Conservation (phyloP, 1,140 invertebrate species). For the Bombyx mandarina region DNA sequence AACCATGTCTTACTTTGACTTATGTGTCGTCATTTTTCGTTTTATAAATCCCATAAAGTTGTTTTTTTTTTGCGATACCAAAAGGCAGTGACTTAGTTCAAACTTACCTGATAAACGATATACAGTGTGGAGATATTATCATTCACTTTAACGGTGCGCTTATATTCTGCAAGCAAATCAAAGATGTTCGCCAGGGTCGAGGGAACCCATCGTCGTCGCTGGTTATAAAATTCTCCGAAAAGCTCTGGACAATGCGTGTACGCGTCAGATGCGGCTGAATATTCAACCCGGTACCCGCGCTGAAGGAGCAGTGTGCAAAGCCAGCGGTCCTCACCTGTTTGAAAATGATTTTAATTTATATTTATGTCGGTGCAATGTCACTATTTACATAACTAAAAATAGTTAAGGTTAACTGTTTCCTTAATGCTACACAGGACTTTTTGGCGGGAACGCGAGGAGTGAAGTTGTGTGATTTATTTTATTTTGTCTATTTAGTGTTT, state of each 20-base stretch:
- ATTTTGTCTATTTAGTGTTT: too few species aligned
- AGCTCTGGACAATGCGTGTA: conserved; percentile 97
- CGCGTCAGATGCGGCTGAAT: conserved; percentile 95
- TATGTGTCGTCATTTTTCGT: too few species aligned
- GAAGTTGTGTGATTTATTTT: too few species aligned
- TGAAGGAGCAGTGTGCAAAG: conserved; percentile 93
- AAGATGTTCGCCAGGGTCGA: conserved; percentile 98
- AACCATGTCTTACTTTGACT: too few species aligned
- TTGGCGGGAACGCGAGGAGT: too few species aligned
- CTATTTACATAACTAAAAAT: too few species aligned
- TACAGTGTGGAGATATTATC: conserved; percentile 97
- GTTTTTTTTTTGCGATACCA: not conserved
- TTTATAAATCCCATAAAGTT: too few species aligned
- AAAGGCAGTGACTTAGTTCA: not conserved
- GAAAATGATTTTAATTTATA: not conserved
- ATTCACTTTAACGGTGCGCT: conserved; percentile 92
- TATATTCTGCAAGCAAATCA: conserved; percentile 91
- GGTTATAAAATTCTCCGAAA: conserved; percentile 97
- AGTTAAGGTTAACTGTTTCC: too few species aligned
- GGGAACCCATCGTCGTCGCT: conserved; percentile 94
- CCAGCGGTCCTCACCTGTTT: conserved; percentile 89
- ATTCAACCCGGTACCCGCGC: conserved; percentile 80
- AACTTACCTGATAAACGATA: conserved; percentile 87
- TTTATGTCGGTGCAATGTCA: too few species aligned
- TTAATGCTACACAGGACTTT: too few species aligned